Conservation (phyloP, 2,797 vertebrate genomes). For the Taeniopygia guttata region DNA sequence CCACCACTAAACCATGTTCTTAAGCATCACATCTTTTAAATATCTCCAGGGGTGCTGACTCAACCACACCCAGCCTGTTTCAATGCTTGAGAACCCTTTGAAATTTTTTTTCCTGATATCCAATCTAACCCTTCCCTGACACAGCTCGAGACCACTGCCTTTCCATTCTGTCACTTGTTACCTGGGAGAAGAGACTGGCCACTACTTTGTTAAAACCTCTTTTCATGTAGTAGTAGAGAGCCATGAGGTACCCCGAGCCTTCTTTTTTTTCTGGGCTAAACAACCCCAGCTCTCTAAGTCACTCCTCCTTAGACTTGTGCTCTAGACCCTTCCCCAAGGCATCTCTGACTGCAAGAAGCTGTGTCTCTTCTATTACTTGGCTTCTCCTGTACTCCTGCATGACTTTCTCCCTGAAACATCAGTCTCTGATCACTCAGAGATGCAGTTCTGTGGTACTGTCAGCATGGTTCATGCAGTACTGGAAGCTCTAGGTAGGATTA, state of each 20-base stretch:
- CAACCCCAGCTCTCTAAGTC: background rate
- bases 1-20: background rate
- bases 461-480: background rate
- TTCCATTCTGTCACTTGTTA: background rate
- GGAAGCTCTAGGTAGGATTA: background rate
- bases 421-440: background rate
- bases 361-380: background rate
- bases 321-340: background rate
- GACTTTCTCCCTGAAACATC: background rate
- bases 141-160: background rate
- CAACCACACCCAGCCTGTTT: background rate
- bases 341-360: background rate
- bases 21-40: background rate
- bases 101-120: background rate
- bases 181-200: background rate
- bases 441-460: background rate
- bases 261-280: background rate
- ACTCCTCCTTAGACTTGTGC: background rate
- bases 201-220: background rate
- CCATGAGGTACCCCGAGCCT: background rate
- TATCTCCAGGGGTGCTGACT: background rate
- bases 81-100: background rate
- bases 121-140: background rate
- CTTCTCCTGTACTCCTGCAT: background rate
- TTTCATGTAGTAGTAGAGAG: background rate